Evolutionary conservation across 1,140 invertebrate species (phyloP).

Genomic region (Onthophagus taurus): DNA sequence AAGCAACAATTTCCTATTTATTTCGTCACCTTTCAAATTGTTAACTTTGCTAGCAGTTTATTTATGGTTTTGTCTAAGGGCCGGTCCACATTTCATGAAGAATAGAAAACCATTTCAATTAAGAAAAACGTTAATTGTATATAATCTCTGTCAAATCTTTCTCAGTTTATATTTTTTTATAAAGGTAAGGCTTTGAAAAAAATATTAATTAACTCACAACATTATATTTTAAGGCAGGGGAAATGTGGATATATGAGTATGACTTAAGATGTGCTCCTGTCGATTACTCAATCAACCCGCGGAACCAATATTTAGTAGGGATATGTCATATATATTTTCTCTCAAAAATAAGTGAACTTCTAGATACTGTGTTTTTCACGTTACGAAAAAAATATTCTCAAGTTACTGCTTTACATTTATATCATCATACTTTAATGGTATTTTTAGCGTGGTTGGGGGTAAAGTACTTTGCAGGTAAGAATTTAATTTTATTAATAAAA

Average conservation of each 20-base stretch:
- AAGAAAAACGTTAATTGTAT: neutral
- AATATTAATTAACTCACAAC: neutral
- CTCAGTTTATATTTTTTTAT: neutral
- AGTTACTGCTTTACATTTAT: neutral
- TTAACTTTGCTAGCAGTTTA: too few relatives aligned
- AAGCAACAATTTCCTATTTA: too few relatives aligned
- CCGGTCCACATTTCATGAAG: neutral
- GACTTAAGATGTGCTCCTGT: neutral
- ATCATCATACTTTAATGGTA: neutral
- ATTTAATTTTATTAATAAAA: neutral
- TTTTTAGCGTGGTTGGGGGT: neutral
- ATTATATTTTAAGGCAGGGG: neutral
- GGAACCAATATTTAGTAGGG: neutral
- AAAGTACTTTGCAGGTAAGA: neutral
- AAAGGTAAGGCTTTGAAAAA: neutral
- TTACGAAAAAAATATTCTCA: neutral
- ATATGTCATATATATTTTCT: neutral
- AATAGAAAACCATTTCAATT: neutral
- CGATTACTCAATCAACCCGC: neutral
- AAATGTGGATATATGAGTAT: neutral
- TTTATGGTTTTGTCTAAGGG: too few relatives aligned
- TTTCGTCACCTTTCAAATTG: too few relatives aligned
- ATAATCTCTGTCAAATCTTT: neutral
- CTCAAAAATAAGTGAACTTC: neutral
- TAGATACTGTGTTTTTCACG: constrained; percentile 1